phyloP scores from a whole-genome alignment of 92 coral and sea anemone genomes.

The Epizoanthus illoricatus region DNA sequence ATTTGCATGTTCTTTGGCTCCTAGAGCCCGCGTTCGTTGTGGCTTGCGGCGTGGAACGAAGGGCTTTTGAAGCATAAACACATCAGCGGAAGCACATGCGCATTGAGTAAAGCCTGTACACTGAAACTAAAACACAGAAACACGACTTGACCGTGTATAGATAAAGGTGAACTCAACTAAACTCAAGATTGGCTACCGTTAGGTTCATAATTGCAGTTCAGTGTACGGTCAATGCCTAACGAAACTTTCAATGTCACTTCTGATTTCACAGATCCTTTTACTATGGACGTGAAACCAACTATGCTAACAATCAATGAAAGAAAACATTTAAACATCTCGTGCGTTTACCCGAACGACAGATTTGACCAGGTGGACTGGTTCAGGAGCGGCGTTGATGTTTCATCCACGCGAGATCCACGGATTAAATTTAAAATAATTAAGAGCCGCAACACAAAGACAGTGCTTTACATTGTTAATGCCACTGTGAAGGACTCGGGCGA shows the following conservation, averaged over 20 bases:
- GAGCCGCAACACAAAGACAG: neutral
- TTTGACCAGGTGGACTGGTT: constrained; percentile 15
- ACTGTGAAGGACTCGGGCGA: neutral
- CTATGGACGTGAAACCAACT: neutral
- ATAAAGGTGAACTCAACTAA: too few relatives aligned
- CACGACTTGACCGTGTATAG: neutral
- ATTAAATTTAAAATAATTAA: neutral
- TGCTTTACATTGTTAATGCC: neutral
- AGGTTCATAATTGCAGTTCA: neutral
- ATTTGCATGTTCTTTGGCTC: neutral
- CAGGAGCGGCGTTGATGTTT: neutral
- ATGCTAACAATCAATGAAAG: constrained; percentile 1
- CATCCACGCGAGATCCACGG: neutral
- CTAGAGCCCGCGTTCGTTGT: neutral
- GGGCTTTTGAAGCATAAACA: too few relatives aligned
- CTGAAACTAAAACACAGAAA: too few relatives aligned
- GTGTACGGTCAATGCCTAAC: neutral
- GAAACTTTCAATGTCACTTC: neutral
- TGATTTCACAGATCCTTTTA: constrained; percentile 18
- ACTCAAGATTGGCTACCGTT: neutral
- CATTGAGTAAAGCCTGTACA: too few relatives aligned
- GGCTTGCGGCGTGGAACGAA: too few relatives aligned
- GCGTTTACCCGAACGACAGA: neutral
- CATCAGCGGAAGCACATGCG: too few relatives aligned
- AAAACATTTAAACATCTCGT: neutral